Conservation (phyloP, 2,113 vertebrate genomes). For the Colinus virginianus region DNA sequence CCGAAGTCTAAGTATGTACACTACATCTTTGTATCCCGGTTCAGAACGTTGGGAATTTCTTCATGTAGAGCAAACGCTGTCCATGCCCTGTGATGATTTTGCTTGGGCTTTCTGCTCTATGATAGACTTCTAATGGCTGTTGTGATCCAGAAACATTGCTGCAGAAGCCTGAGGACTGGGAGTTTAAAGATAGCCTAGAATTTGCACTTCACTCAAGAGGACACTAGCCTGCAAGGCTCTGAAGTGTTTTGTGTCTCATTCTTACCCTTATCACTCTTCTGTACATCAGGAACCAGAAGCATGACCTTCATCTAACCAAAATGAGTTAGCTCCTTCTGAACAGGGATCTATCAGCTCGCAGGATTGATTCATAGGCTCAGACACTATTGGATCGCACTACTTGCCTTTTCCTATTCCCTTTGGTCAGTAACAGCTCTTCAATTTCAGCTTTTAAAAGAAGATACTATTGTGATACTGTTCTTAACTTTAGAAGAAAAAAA, state of each 20-base stretch:
- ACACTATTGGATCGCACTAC: not conserved
- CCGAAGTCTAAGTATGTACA: not conserved
- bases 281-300: not conserved
- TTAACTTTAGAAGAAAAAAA: not conserved
- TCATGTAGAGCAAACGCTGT: not conserved
- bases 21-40: fast-evolving
- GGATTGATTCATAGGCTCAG: constrained; percentile 2
- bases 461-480: not conserved
- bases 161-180: not conserved
- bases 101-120: not conserved
- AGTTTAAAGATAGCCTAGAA: not conserved
- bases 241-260: not conserved
- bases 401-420: not conserved
- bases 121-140: not conserved
- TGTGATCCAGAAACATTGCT: not conserved
- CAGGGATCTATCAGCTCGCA: not conserved
- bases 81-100: not conserved
- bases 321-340: not conserved
- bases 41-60: not conserved
- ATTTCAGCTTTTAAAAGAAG: not conserved
- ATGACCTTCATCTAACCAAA: not conserved
- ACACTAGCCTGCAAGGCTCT: not conserved
- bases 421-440: not conserved
- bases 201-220: not conserved
- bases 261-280: not conserved